phyloP scores from a whole-genome alignment of 2,113 vertebrate genomes.

The Caranx melampygus region DNA sequence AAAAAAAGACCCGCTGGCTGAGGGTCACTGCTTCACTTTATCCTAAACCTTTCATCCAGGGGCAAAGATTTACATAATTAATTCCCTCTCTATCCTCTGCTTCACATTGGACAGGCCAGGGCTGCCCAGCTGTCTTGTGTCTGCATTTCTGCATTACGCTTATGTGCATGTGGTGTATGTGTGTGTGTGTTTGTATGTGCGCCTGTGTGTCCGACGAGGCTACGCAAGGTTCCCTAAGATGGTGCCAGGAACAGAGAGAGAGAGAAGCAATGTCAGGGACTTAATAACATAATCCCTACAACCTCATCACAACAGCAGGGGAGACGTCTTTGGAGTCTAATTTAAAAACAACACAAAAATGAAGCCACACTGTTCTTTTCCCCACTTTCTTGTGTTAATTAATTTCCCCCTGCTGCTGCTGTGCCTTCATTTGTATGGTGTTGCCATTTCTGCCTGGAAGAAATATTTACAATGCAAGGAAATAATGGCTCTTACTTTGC shows the following conservation, averaged over 20 bases:
- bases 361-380: constrained; percentile 21
- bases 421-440: constrained; percentile 59
- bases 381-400: constrained; percentile 54
- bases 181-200: neutral
- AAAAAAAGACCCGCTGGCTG: constrained; percentile 25
- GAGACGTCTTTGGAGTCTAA: constrained; percentile 54
- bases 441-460: constrained; percentile 43
- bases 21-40: constrained; percentile 43
- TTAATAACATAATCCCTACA: constrained; percentile 67
- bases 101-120: constrained; percentile 31
- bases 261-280: constrained; percentile 54
- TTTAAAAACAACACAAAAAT: constrained; percentile 53
- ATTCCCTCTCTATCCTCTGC: constrained; percentile 37
- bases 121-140: constrained; percentile 51
- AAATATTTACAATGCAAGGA: constrained; percentile 67
- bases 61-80: constrained; percentile 59
- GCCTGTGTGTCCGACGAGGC: constrained; percentile 18
- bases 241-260: constrained; percentile 41
- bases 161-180: constrained; percentile 33
- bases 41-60: constrained; percentile 31
- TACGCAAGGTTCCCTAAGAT: constrained; percentile 47
- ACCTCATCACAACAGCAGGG: constrained; percentile 47
- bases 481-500: constrained; percentile 63
- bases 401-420: constrained; percentile 39
- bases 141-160: constrained; percentile 12